phyloP scores from a whole-genome alignment of 2,888 invertebrate genomes.

The Ochropleura leucogaster region DNA sequence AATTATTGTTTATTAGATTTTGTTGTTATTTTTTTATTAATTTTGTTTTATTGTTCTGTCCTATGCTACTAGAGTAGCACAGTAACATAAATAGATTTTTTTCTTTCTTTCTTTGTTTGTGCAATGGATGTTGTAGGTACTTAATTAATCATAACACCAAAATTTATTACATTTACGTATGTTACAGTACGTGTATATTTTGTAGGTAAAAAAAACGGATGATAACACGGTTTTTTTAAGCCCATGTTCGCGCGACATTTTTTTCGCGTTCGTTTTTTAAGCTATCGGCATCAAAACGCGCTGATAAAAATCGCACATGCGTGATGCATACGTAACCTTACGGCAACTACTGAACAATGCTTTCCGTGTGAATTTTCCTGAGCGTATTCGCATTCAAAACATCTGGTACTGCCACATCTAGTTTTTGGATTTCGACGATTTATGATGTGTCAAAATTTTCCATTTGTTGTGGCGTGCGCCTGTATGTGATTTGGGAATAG shows the following conservation, averaged over 20 bases:
- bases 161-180: neutral
- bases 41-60: no score
- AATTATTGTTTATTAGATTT: no score
- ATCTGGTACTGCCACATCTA: slow-evolving; percentile 24
- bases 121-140: no score
- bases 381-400: slow-evolving; percentile 13
- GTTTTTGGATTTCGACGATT: slow-evolving; percentile 18
- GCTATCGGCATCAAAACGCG: neutral
- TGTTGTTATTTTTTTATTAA: no score
- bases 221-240: neutral
- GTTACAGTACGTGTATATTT: neutral
- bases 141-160: no score
- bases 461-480: slow-evolving; percentile 22
- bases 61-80: no score
- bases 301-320: neutral
- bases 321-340: neutral
- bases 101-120: no score
- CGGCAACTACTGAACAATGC: neutral
- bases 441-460: slow-evolving; percentile 40
- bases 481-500: slow-evolving; percentile 33
- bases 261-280: neutral
- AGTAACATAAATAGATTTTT: no score
- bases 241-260: neutral
- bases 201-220: neutral
- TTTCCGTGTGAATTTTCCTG: neutral